Evolutionary conservation across 2,797 vertebrate species (phyloP).

Genomic region (Picus viridis): DNA sequence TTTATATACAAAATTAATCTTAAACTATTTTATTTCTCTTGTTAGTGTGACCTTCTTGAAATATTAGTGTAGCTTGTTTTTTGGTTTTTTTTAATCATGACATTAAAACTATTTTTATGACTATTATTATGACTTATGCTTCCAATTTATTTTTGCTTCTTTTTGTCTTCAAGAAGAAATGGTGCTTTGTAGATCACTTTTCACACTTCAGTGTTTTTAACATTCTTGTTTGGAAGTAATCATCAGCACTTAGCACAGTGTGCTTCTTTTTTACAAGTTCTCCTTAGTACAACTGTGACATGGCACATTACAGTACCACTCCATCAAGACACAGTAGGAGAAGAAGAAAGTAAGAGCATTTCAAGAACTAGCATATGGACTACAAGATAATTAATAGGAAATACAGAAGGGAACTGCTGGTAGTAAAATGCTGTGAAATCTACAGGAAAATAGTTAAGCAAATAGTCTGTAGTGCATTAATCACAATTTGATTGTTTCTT

Average conservation of each 20-base stretch:
- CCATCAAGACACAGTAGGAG: conserved; percentile 59
- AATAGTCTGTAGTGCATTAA: conserved; percentile 49
- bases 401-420: conserved; percentile 44
- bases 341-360: conserved; percentile 39
- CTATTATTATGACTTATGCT: background rate
- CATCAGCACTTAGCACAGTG: conserved; percentile 30
- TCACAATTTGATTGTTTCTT: conserved; percentile 37
- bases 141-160: background rate
- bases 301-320: background rate
- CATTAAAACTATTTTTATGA: background rate
- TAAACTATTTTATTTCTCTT: background rate
- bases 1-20: background rate
- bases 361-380: conserved; percentile 48
- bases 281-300: conserved; percentile 24
- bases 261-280: conserved; percentile 34
- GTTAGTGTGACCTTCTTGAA: background rate
- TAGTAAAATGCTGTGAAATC: conserved; percentile 57
- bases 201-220: background rate
- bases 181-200: background rate
- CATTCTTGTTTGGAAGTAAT: conserved; percentile 3
- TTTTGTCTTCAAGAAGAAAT: background rate
- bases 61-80: background rate
- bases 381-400: conserved; percentile 43
- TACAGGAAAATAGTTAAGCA: conserved; percentile 50
- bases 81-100: background rate